Conservation (phyloP, 2,797 vertebrate species). For the Epinephelus coioides region DNA sequence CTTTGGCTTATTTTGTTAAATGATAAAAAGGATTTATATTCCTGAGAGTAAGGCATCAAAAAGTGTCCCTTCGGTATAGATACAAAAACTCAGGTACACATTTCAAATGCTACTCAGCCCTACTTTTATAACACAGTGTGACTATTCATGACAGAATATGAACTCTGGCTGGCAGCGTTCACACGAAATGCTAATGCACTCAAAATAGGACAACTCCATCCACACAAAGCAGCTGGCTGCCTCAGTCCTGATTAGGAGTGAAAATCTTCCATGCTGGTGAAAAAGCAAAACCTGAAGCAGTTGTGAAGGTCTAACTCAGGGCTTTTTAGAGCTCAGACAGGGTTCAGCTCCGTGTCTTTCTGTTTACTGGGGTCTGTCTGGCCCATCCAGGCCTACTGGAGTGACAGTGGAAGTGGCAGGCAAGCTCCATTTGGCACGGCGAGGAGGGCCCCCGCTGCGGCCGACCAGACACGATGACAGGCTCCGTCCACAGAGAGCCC, state of each 20-base stretch:
- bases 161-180: conserved; percentile 18
- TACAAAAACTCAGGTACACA: background rate
- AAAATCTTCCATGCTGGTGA: conserved; percentile 1
- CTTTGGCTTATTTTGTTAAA: background rate
- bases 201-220: conserved; percentile 28
- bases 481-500: conserved; percentile 24
- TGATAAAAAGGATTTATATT: background rate
- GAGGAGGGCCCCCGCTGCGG: conserved; percentile 11
- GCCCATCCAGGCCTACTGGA: background rate
- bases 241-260: conserved; percentile 12
- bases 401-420: conserved; percentile 38
- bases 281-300: background rate
- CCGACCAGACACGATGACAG: conserved; percentile 51
- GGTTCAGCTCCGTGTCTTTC: background rate
- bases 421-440: conserved; percentile 35
- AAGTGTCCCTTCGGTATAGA: background rate
- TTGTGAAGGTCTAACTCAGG: background rate
- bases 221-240: conserved; percentile 31
- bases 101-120: background rate
- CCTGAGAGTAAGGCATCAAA: background rate
- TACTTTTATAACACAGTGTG: background rate
- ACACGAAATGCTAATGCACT: conserved; percentile 34
- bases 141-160: conserved; percentile 18
- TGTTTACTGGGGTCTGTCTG: conserved; percentile 32
- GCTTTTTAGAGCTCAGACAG: conserved; percentile 10